Evolutionary conservation across 2,888 invertebrate genomes (phyloP), one percentile per base, ranked within the genome.

Genomic region (Agrilus mali): DNA sequence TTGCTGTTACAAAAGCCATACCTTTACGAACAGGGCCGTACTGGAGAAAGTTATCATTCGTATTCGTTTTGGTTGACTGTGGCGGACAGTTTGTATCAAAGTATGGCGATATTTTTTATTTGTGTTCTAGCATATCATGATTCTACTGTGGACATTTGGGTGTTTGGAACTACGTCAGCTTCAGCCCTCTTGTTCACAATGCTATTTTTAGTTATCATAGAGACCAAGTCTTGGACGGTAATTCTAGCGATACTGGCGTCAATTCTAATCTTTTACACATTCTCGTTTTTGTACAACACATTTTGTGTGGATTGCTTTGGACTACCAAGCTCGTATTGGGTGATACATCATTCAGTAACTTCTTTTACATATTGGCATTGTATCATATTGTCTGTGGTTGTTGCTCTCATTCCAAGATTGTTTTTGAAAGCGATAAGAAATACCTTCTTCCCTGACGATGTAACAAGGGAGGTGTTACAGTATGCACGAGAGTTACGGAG

Each of bases 201-300:
- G 82, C 72, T 90, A 50, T 67, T 82, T 43, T 88, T 93, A 62
- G 83, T 88, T 57, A 85, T 86, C 39, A 80, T 96, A 46, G 93
- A 94, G 74, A 89, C 87, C 16, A 79, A 83, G 64, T 90, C 90
- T 57, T 96, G 95, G 95, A 92, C 92, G 52, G 77, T 86, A 65
- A 81, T 93, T 50, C 64, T 78, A 44, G 84, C 89, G 38, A 77
- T 93, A 59, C 57, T 80, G 41, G 71, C 85, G 20, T 95, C 94
- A 48, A 72, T 95, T 57, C 71, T 77, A 36, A 71, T 83, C 47
- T 95, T 87, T 73, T 88, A 87, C 67, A 70, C 77, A 54, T 85
- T 93, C 66, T 86, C 89, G 47, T 69, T 94, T 45, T 61, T 86
- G 40, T 93, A 92, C 71, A 88, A 93, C 70, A 73, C 81, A 8